Base-by-base conservation (phyloP, 2,113 vertebrate species). In the Antechinus stuartii region DNA sequence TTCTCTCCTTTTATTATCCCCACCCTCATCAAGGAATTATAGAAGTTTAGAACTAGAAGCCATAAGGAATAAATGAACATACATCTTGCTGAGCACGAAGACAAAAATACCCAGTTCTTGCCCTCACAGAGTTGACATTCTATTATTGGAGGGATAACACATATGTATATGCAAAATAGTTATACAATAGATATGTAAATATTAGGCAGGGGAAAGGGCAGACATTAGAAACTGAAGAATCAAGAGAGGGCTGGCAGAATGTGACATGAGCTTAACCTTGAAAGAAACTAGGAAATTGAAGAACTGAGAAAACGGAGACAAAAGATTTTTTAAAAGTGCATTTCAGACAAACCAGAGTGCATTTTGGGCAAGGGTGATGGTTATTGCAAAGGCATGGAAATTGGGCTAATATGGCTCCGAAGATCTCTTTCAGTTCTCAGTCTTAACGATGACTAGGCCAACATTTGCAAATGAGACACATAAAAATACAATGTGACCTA, bases 401-500 rank as follows among this genome's bases (percentile, higher is more conserved):
- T 23, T 84, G 68, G 4, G 42, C n/a, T 42, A 84, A 84, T 19
- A 42, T 84, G n/a, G 2, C 42, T 14, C 35, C 35, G 2, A 76
- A 76, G 35, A 76, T 76, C 14, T 35, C 61, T 76, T 76, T 76
- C 35, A n/a, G 1, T 76, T 76, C 30, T 76, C 19, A 76, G n/a
- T n/a, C 35, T 76, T 76, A n/a, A 76, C n/a, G 61, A 68, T 68
- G 61, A 19, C n/a, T 23, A 8, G 16, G n/a, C 2, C 68, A 84
- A 6, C 68, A 84, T 92, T 92, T 91, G 90, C 91, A 53, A 27
- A 93, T 47, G 91, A 97, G 53, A 91, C 90, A 47, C 49, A 92
- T 90, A n/a, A 53, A 96, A 35, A 56, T 84, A 55, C 92, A 89
- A 49, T 7, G 92, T 89, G 55, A 91, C 68, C n/a, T 19, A 35